A percentile compares a stretch with the other conserved stretches of the same genome.
Conservation (phyloP, 2,888 invertebrate genomes). For the Dryomyza anilis region DNA sequence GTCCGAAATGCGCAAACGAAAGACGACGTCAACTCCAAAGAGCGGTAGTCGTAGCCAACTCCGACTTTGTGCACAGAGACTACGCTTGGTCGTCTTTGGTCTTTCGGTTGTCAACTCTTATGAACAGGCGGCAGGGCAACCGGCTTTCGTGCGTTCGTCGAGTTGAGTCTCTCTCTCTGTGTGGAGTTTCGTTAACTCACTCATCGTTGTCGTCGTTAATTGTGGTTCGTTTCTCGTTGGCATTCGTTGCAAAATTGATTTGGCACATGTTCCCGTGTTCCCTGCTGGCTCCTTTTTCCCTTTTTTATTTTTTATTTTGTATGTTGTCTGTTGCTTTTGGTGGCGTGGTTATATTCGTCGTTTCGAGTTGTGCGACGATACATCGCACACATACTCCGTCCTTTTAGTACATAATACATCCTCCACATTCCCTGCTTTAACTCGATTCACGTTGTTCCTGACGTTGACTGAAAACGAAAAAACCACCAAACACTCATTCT, state of each 20-base stretch:
- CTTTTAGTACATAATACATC: too few relatives aligned
- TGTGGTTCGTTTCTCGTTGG: not conserved
- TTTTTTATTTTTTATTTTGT: too few relatives aligned
- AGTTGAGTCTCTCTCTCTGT: too few relatives aligned
- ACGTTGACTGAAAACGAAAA: not conserved
- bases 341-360: constrained; percentile 31
- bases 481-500: not conserved
- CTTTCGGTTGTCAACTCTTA: too few relatives aligned
- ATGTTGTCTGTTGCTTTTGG: constrained; percentile 6
- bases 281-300: not conserved
- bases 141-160: too few relatives aligned
- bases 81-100: too few relatives aligned
- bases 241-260: not conserved
- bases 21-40: too few relatives aligned
- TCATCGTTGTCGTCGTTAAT: not conserved
- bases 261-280: not conserved
- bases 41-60: not conserved
- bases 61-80: not conserved
- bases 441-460: too few relatives aligned
- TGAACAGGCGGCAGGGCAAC: too few relatives aligned
- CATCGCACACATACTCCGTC: constrained; percentile 5
- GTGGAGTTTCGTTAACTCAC: too few relatives aligned
- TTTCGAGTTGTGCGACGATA: constrained; percentile 38
- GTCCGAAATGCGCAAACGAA: too few relatives aligned
- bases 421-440: too few relatives aligned